These are phyloP conservation scores for Lithodes maja DNA, from an alignment of 2,888 invertebrate species.

Conservation along the genomic window DNA sequence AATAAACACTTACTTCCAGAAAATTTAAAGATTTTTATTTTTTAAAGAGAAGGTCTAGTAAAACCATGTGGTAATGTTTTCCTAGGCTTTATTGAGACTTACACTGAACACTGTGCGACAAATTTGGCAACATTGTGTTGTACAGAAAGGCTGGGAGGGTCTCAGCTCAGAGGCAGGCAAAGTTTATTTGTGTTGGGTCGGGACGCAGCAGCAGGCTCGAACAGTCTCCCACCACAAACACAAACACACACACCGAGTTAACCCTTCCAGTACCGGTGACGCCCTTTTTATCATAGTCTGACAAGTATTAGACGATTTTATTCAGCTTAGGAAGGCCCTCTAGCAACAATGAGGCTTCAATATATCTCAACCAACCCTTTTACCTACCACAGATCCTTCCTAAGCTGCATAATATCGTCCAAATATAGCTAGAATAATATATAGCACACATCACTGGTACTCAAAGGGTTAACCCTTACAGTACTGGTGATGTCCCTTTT, in stretches of 20 bases:
- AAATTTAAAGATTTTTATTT: neutral
- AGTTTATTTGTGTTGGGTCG: neutral
- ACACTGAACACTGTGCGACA: slow-evolving; percentile 68
- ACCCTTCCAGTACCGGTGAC: too few relatives aligned
- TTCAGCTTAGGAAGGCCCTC: too few relatives aligned
- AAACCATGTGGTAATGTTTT: neutral
- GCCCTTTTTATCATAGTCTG: too few relatives aligned
- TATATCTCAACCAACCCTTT: too few relatives aligned
- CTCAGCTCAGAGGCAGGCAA: slow-evolving; percentile 29
- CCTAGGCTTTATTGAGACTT: slow-evolving; percentile 65
- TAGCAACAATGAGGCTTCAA: too few relatives aligned
- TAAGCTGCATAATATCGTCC: too few relatives aligned
- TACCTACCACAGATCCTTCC: too few relatives aligned
- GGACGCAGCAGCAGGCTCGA: neutral
- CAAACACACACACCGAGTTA: neutral
- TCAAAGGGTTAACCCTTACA: too few relatives aligned
- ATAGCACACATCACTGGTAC: too few relatives aligned
- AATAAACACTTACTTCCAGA: neutral
- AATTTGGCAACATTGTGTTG: slow-evolving; percentile 66
- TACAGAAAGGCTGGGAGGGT: slow-evolving; percentile 63
- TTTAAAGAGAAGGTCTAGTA: neutral
- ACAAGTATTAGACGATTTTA: too few relatives aligned
- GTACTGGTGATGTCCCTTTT: too few relatives aligned
- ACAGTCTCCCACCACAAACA: neutral
- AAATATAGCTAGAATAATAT: too few relatives aligned